Conservation (phyloP, 2,797 vertebrate species). For the Paramormyrops hopkinsi region DNA sequence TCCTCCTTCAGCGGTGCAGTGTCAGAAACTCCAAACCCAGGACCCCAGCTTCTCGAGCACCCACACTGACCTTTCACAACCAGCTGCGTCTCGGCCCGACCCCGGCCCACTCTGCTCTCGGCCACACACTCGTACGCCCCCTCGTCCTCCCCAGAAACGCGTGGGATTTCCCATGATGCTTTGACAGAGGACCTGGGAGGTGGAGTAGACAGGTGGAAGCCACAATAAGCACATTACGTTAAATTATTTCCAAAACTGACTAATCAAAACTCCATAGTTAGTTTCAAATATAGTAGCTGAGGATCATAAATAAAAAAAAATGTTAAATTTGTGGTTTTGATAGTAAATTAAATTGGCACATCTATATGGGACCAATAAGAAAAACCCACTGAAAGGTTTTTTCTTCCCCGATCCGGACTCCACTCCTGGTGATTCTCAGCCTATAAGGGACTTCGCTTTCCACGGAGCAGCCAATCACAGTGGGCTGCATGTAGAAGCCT, state of each 20-base stretch:
- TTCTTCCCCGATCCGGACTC: constrained; percentile 66
- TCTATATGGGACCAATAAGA: background rate
- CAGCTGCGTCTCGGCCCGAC: constrained; percentile 62
- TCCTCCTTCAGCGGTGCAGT: background rate
- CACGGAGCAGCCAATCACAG: constrained; percentile 72
- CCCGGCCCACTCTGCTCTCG: constrained; percentile 67
- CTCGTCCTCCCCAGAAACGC: constrained; percentile 65
- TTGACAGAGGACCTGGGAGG: constrained; percentile 62
- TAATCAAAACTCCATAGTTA: background rate
- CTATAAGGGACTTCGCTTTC: constrained; percentile 74
- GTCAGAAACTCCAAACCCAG: background rate
- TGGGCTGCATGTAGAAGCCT: constrained; percentile 65
- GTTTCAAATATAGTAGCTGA: background rate
- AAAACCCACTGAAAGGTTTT: constrained; percentile 67
- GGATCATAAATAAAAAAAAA: background rate
- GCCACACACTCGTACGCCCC: constrained; percentile 78
- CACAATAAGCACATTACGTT: background rate
- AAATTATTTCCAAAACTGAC: background rate
- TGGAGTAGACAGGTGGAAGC: background rate
- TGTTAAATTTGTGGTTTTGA: background rate
- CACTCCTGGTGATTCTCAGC: constrained; percentile 68
- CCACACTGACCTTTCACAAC: constrained; percentile 70
- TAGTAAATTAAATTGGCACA: background rate
- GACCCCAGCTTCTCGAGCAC: constrained; percentile 22
- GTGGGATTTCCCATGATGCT: constrained; percentile 78